Conservation (phyloP, 2,113 vertebrate species). For the Takifugu bimaculatus region DNA sequence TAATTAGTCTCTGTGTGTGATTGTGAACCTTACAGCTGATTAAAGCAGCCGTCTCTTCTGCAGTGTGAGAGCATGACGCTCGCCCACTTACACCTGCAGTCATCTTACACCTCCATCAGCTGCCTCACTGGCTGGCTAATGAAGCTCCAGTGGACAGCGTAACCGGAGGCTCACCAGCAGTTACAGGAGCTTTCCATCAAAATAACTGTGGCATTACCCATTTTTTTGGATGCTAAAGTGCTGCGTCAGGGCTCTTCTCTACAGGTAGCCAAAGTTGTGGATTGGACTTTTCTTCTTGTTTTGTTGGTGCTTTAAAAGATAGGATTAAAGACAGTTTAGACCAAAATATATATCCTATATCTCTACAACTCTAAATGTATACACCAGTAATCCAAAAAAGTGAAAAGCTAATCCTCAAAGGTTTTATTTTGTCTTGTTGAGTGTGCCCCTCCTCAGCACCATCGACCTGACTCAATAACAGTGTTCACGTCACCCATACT, state of each 20-base stretch:
- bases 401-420: no score
- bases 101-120: constrained; percentile 35
- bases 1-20: constrained; percentile 54
- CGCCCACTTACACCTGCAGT: constrained; percentile 26
- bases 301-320: no score
- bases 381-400: no score
- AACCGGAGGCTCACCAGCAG: constrained; percentile 31
- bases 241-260: neutral
- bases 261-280: no score
- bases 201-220: constrained; percentile 28
- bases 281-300: no score
- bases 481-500: constrained; percentile 15
- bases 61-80: constrained; percentile 36
- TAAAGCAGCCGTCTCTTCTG: constrained; percentile 28
- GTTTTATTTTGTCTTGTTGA: no score
- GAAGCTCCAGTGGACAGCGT: constrained; percentile 37
- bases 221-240: constrained; percentile 20
- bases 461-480: constrained; percentile 11
- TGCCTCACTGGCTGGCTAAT: constrained; percentile 47
- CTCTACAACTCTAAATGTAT: no score
- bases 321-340: no score
- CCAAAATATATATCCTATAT: no score
- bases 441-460: constrained; percentile 3
- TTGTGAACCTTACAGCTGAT: constrained; percentile 56
- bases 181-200: constrained; percentile 26